These are phyloP conservation scores for Metridium senile DNA, from an alignment of 92 coral and sea anemone species.

Conservation along the genomic window DNA sequence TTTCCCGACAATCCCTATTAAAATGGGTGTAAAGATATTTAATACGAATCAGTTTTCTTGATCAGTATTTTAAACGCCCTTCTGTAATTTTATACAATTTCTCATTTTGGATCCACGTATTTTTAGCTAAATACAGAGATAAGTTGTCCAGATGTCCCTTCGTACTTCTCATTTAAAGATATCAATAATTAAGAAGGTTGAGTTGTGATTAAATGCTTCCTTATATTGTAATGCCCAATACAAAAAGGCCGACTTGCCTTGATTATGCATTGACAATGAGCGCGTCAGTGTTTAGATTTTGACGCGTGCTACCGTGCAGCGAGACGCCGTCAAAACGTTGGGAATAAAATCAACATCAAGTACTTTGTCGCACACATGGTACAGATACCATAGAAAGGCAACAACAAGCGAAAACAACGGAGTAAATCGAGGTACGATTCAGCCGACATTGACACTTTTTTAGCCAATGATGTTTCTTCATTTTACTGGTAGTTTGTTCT, in stretches of 20 bases:
- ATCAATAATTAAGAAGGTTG: conserved; percentile 11
- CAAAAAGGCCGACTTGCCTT: conserved; percentile 9
- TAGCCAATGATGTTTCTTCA: not conserved
- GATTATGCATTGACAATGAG: not conserved
- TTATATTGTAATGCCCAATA: not conserved
- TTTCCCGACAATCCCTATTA: no score
- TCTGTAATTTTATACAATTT: not conserved
- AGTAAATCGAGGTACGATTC: not conserved
- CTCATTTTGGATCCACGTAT: not conserved
- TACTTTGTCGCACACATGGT: not conserved
- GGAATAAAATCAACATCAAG: not conserved
- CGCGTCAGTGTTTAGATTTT: not conserved
- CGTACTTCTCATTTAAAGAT: conserved; percentile 2
- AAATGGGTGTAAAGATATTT: no score
- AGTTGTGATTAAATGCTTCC: conserved; percentile 9
- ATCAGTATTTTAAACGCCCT: not conserved
- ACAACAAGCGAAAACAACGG: not conserved
- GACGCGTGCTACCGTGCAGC: conserved; percentile 3
- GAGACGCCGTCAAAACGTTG: not conserved
- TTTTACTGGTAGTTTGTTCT: not conserved
- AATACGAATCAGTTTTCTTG: no score
- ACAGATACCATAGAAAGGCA: not conserved
- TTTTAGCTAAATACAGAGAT: not conserved
- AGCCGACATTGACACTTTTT: not conserved
- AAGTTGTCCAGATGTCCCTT: not conserved